Base-by-base conservation (phyloP, 2,888 invertebrate species). In the Elmis aenea region DNA sequence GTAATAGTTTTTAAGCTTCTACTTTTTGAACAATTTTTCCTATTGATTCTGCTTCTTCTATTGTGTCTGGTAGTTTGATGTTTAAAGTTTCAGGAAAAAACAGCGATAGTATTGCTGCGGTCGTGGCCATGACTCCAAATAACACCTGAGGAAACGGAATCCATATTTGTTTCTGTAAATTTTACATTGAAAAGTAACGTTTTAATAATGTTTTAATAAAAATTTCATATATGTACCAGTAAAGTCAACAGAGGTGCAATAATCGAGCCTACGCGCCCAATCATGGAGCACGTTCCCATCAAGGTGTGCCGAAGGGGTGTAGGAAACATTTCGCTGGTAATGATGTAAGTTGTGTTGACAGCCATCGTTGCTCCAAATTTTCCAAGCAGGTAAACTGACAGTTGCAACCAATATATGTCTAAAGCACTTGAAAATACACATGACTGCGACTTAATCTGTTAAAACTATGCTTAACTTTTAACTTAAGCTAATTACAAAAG, bases 41-140 rank as follows among this genome's bases (percentile, higher is more conserved):
- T 27, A 72, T 67, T 41, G 73, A 71, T 61, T 76, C 79, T 0
- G 83, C 83, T 52, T 83, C 82, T 46, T 75, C 75, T 10, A 84
- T 75, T 1, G 83, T 83, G 64, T 85, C 84, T 0, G 77, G 77
- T 0, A 77, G 64, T 47, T 79, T 75, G 46, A 74, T 73, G 52
- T 81, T 79, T 31, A 74, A 64, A 0, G 85, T 85, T 61, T 85
- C 85, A 0, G 85, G 85, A 36, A 84, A 76, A 50, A 77, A 64
- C n/a, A 83, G 60, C 0, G 81, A 76, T 36, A 83, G 58, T 9
- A 73, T 39, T n/a, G 77, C 80, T 26, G 81, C 79, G 26, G 76
- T 57, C 2, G 77, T 54, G 26, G 79, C 76, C 73, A 81, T 76
- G 2, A 60, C 65, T 1, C 80, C 78, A 54, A 83, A 83, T 33